A percentile compares a stretch with the other conserved stretches of the same genome.
Evolutionary conservation across 2,113 vertebrate species (phyloP).

Genomic region (human (Homo sapiens)): GRCh38 chr3:172265001-172265500

Average conservation of each 20-base stretch:
- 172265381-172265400: not conserved
- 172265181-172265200: not conserved
- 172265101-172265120: not conserved
- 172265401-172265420: not conserved
- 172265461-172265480: not conserved
- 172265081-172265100: not conserved
- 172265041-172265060: not conserved
- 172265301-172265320: not conserved
- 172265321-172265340: not conserved
- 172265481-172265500: not conserved
- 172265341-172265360: not conserved
- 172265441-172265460: not conserved
- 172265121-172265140: not conserved
- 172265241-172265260: not conserved
- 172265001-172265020: not conserved
- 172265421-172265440: not conserved
- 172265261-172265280: not conserved
- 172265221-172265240: not conserved
- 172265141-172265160: not conserved
- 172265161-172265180: not conserved
- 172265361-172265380: not conserved
- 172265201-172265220: not conserved
- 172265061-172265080: not conserved
- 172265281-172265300: not conserved
- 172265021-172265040: not conserved